Base-by-base conservation (phyloP, 2,888 invertebrate species). In the Pseudeuparius sepicola region DNA sequence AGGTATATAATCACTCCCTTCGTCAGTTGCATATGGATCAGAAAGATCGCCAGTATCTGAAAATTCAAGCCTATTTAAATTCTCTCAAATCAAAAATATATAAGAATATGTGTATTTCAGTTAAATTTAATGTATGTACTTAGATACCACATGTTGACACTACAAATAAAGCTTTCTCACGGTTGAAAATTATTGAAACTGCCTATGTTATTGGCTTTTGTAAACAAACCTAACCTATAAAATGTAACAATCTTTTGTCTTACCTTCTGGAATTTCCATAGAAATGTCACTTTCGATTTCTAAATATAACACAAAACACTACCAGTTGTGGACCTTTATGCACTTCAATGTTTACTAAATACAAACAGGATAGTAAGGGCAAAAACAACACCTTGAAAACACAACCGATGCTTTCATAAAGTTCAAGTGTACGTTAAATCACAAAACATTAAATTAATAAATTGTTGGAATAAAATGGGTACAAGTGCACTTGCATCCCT, bases 1-100 rank as follows among this genome's bases (percentile, higher is more conserved):
- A 18, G 31, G 31, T 31, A 24, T 32, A 15, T 14, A 32, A 5
- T 32, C 32, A 24, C 24, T 32, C 6, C 25, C 32, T 32, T 32
- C 32, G 16, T 32, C 32, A 11, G 32, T 32, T 13, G 11, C 13
- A 23, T 23, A 32, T n/a, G n/a, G n/a, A n/a, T n/a, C n/a, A n/a
- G n/a, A n/a, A n/a, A n/a, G n/a, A n/a, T n/a, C n/a, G n/a, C 10
- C n/a, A n/a, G n/a, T n/a, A n/a, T n/a, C n/a, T n/a, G n/a, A n/a
- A n/a, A n/a, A n/a, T n/a, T n/a, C n/a, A n/a, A n/a, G n/a, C n/a
- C n/a, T n/a, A n/a, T n/a, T n/a, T n/a, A n/a, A n/a, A n/a, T n/a
- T n/a, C n/a, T n/a, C n/a, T n/a, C n/a, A n/a, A n/a, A n/a, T n/a
- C n/a, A n/a, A n/a, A n/a, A n/a, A n/a, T n/a, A n/a, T n/a, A n/a